Evolutionary conservation across 2,113 vertebrate genomes (phyloP).

Genomic region (Lipophrys pholis): DNA sequence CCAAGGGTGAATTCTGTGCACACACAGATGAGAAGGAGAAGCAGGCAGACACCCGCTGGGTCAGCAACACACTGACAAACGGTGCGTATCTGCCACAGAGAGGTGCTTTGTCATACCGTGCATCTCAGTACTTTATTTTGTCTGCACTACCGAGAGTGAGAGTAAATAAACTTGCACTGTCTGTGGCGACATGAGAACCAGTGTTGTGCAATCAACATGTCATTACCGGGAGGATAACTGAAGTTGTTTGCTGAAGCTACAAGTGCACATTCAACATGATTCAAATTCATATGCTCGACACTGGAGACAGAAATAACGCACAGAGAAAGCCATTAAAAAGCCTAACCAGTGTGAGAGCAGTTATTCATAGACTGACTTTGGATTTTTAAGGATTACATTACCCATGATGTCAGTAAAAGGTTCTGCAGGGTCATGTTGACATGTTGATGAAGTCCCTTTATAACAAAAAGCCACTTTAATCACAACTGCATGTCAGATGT

Average conservation of each 20-base stretch:
- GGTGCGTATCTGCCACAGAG: constrained; percentile 9
- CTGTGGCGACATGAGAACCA: neutral
- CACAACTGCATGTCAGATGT: no score
- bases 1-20: constrained; percentile 85
- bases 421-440: no score
- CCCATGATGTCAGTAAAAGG: no score
- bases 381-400: no score
- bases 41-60: constrained; percentile 36
- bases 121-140: neutral
- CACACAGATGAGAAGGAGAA: constrained; percentile 25
- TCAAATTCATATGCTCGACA: neutral
- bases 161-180: constrained; percentile 9
- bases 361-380: no score
- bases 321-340: no score
- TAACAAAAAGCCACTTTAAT: no score
- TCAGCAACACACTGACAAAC: constrained; percentile 41
- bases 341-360: no score
- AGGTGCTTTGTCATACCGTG: constrained; percentile 6
- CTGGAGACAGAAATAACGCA: no score
- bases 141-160: neutral
- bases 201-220: neutral
- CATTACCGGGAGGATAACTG: neutral
- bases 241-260: neutral
- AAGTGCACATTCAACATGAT: neutral
- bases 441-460: no score